Base-by-base conservation (phyloP, 2,797 vertebrate genomes). In the Balearica regulorum region DNA sequence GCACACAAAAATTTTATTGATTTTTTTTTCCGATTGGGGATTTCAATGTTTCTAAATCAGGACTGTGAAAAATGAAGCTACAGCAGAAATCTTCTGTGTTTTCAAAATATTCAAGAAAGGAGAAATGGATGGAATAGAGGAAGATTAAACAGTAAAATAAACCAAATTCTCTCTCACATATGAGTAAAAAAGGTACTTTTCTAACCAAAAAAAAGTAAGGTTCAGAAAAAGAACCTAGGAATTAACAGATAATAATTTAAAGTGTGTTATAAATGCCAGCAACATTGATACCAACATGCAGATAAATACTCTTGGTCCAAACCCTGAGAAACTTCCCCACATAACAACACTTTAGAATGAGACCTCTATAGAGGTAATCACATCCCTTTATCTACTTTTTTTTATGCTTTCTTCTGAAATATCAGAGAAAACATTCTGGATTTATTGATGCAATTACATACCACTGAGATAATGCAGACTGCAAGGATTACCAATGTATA, bases 11-110 rank as follows among this genome's bases (percentile, higher is more conserved):
- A 60, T 49, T 39, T 60, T 61, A 5, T 69, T 41, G 19, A 3
- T 1, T 3, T 14, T 55, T 37, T 17, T n/a, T 44, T 10, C 1
- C 4, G 61, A 0, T 28, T 54, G 5, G 9, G 26, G 9, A 64
- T 79, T 93, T 87, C 48, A 70, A 9, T 48, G 6, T 55, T 89
- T 89, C 51, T 20, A 65, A 79, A 72, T 55, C 28, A 78, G 26
- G 39, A 76, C 13, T 29, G 58, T 29, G 26, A 85, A 68, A 91
- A 94, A 87, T 26, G 19, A 93, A 69, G 35, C 5, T 66, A 72
- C 5, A 55, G 22, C 20, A 83, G 10, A 73, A 83, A 11, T 26
- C 5, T 78, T 76, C 19, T 28, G 3, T 53, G 29, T 49, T 73
- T 94, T 80, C 44, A 65, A 75, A 90, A 28, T 64, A 73, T 25